Percentiles rank a stretch among this genome's conserved stretches.
Evolutionary conservation across 2,888 invertebrate species (phyloP).

Genomic region (Clistopyga incitator): DNA sequence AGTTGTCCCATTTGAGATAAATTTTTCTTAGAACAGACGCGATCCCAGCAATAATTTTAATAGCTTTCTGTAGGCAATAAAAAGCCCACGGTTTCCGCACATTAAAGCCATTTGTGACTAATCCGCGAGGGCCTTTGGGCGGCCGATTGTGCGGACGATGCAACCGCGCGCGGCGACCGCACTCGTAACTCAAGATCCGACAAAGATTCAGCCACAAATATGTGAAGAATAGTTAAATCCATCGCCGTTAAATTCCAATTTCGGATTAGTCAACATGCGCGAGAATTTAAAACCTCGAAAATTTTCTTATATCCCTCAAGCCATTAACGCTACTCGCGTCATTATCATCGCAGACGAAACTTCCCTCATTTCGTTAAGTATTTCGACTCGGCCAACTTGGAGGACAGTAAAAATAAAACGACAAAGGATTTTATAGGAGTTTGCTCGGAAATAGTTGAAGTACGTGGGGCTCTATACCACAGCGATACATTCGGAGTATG

Average conservation of each 20-base stretch:
- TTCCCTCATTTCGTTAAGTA: constrained; percentile 26
- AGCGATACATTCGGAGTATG: constrained; percentile 57
- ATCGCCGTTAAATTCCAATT: not conserved
- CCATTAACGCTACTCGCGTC: constrained; percentile 25
- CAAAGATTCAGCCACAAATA: constrained; percentile 18
- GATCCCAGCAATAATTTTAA: constrained; percentile 15
- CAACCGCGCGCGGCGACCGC: constrained; percentile 1
- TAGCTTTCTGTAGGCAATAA: constrained; percentile 18
- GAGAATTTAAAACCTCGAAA: not conserved
- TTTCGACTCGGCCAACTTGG: not conserved
- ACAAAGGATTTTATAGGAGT: constrained; percentile 57
- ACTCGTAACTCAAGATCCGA: constrained; percentile 16
- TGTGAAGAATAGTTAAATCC: not conserved
- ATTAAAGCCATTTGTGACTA: constrained; percentile 5
- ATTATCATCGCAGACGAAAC: constrained; percentile 4
- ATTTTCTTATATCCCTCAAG: not conserved
- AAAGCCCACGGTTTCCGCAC: not conserved
- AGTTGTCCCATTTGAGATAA: not conserved
- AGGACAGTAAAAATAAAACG: constrained; percentile 16
- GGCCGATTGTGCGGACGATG: not conserved
- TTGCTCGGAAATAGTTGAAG: constrained; percentile 10
- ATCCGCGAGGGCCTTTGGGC: not conserved
- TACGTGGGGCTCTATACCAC: constrained; percentile 7
- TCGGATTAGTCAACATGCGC: constrained; percentile 14
- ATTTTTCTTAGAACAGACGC: constrained; percentile 11